Percentiles rank a stretch among this genome's conserved stretches.
Conservation (phyloP, 2,113 vertebrate genomes). For the Chascanopsetta lugubris region DNA sequence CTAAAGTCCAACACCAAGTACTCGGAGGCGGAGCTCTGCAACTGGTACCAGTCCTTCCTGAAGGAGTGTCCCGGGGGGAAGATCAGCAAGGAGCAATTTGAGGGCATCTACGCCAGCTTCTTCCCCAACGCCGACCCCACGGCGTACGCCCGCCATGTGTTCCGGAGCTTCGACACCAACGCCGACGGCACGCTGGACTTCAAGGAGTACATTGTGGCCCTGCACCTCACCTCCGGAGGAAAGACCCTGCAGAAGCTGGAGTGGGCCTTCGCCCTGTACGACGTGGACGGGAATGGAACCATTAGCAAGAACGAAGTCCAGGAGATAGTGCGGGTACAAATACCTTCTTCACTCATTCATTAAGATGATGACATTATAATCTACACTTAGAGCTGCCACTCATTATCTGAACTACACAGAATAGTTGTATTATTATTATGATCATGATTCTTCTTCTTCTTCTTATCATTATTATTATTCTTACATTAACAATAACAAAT, state of each 20-base stretch:
- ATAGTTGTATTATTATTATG: no score
- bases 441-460: no score
- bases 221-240: conserved; percentile 86
- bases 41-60: conserved; percentile 85
- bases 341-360: not conserved
- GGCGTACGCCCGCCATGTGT: conserved; percentile 83
- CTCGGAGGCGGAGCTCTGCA: conserved; percentile 77
- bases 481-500: no score
- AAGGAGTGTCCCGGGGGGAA: conserved; percentile 84
- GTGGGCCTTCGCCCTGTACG: conserved; percentile 86
- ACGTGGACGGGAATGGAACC: conserved; percentile 87
- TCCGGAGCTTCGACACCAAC: conserved; percentile 86
- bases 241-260: conserved; percentile 85
- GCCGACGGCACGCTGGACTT: conserved; percentile 85
- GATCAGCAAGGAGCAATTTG: conserved; percentile 83
- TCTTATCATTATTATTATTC: no score
- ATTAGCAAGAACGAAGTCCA: conserved; percentile 85
- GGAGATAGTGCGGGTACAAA: conserved; percentile 82
- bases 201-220: conserved; percentile 86
- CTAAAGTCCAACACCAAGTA: conserved; percentile 86
- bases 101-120: conserved; percentile 85
- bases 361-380: not conserved
- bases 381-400: not conserved
- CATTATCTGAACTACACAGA: not conserved
- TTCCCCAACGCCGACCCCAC: conserved; percentile 83